These are phyloP conservation scores for Eulithis testata DNA, from an alignment of 2,888 invertebrate genomes.

Conservation along the genomic window DNA sequence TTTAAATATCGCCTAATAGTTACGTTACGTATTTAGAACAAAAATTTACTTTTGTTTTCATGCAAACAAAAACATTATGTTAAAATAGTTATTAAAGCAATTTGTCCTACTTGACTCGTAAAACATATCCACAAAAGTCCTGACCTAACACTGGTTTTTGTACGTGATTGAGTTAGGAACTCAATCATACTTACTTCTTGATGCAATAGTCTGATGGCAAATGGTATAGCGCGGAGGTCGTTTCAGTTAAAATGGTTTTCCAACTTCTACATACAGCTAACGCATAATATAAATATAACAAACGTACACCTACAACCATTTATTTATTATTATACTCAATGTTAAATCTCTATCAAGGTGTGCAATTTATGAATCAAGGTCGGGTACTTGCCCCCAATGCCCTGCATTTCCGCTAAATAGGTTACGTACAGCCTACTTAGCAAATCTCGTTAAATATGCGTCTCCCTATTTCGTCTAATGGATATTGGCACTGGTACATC, in stretches of 20 bases:
- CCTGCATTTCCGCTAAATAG: slow-evolving; percentile 40
- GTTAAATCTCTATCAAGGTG: slow-evolving; percentile 12
- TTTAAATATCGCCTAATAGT: too few species aligned
- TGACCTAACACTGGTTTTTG: slow-evolving; percentile 2
- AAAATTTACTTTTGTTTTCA: too few species aligned
- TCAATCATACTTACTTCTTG: slow-evolving; percentile 3
- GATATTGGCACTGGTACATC: slow-evolving; percentile 2
- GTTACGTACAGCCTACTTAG: slow-evolving; percentile 41
- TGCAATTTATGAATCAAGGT: slow-evolving; percentile 47
- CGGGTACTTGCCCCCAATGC: slow-evolving; percentile 34
- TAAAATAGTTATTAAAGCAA: too few species aligned
- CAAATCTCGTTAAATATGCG: slow-evolving; percentile 10
- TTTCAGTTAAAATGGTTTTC: slow-evolving; percentile 1
- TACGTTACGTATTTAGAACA: too few species aligned
- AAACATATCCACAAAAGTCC: not conserved
- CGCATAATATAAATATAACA: too few species aligned
- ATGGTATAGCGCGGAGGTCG: not conserved
- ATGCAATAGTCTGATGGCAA: slow-evolving; percentile 1
- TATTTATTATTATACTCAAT: too few species aligned
- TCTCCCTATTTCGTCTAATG: slow-evolving; percentile 24
- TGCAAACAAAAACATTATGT: too few species aligned
- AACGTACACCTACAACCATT: not conserved
- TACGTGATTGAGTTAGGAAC: slow-evolving; percentile 4
- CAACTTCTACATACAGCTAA: too few species aligned
- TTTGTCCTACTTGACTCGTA: not conserved